Conservation (phyloP, 1,140 invertebrate species). For the Phenacoccus solenopsis region DNA sequence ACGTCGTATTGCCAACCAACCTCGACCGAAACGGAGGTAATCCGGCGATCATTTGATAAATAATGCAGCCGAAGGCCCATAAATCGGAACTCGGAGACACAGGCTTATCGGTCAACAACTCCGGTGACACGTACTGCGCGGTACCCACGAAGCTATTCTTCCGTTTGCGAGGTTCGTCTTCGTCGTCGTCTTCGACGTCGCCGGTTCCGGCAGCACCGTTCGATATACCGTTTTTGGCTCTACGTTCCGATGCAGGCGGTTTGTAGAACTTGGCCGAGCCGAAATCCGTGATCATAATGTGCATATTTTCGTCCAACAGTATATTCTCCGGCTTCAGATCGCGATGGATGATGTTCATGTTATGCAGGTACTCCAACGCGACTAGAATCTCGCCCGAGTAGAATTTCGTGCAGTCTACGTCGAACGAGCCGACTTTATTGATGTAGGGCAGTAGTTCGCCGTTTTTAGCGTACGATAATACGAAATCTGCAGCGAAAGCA, state of each 20-base stretch:
- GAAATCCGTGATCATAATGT: slow-evolving; percentile 94
- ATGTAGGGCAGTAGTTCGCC: slow-evolving; percentile 87
- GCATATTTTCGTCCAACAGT: slow-evolving; percentile 83
- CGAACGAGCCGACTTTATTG: slow-evolving; percentile 80
- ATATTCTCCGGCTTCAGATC: slow-evolving; percentile 87
- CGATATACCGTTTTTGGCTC: neutral
- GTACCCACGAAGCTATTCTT: slow-evolving; percentile 95
- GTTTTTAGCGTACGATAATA: slow-evolving; percentile 86
- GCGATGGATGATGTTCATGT: slow-evolving; percentile 75
- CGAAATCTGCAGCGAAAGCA: slow-evolving; percentile 56
- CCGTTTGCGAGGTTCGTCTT: slow-evolving; percentile 36
- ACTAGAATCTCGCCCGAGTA: slow-evolving; percentile 77
- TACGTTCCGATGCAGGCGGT: slow-evolving; percentile 20
- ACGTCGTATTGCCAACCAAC: slow-evolving; percentile 32
- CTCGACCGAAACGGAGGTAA: slow-evolving; percentile 77
- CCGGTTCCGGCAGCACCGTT: slow-evolving; percentile 7
- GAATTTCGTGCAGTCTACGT: slow-evolving; percentile 76
- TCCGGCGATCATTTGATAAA: slow-evolving; percentile 94
- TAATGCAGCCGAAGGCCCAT: slow-evolving; percentile 96
- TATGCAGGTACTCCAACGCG: slow-evolving; percentile 85
- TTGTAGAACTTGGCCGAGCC: slow-evolving; percentile 76
- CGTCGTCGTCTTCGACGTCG: slow-evolving; percentile 29
- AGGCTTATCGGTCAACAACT: slow-evolving; percentile 71
- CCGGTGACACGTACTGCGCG: slow-evolving; percentile 96
- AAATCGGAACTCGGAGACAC: slow-evolving; percentile 75